Evolutionary conservation across 2,888 invertebrate genomes (phyloP).

Genomic region (Galeopsomyia nigrocyanea): DNA sequence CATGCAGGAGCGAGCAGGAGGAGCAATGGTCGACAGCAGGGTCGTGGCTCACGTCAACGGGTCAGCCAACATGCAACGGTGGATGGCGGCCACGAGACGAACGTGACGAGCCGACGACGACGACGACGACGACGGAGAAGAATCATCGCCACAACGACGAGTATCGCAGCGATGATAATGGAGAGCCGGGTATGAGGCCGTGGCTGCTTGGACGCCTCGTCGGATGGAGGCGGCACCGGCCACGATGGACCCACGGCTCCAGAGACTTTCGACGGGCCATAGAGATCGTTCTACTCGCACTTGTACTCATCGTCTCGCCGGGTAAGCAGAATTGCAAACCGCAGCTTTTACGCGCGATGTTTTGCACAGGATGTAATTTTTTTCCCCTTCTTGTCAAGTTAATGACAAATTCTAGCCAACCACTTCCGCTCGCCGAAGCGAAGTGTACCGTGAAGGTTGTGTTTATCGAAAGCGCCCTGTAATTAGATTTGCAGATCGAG

Average conservation of each 20-base stretch:
- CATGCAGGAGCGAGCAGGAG: too few species aligned
- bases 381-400: neutral
- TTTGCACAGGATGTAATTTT: neutral
- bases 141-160: constrained; percentile 14
- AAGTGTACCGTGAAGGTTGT: constrained; percentile 15
- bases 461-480: constrained; percentile 10
- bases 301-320: constrained; percentile 66
- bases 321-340: constrained; percentile 55
- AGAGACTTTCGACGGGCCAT: constrained; percentile 56
- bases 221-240: constrained; percentile 52
- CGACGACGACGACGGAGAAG: constrained; percentile 45
- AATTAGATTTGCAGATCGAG: constrained; percentile 19
- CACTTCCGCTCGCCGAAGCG: neutral
- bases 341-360: neutral
- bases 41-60: constrained; percentile 56
- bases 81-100: constrained; percentile 52
- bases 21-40: too few species aligned
- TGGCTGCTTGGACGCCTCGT: constrained; percentile 18
- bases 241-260: constrained; percentile 51
- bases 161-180: neutral
- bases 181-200: constrained; percentile 2
- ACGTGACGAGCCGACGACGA: constrained; percentile 49
- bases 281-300: constrained; percentile 65
- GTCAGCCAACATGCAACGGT: constrained; percentile 65
- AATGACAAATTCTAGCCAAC: too few species aligned